These are phyloP conservation scores for Calliphora vicina DNA, from an alignment of 1,140 invertebrate species.

Conservation along the genomic window DNA sequence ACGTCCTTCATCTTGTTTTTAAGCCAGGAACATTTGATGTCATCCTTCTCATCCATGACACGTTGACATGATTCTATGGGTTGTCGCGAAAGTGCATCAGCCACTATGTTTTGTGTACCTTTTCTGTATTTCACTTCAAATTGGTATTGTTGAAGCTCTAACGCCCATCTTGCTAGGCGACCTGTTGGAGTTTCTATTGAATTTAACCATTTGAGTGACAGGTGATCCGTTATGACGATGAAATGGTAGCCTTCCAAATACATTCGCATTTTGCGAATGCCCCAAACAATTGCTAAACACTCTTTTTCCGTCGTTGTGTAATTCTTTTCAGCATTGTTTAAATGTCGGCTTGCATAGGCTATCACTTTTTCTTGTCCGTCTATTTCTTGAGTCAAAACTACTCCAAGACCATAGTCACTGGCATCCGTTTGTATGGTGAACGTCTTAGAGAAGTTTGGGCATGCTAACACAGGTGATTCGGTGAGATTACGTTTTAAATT, in stretches of 20 bases:
- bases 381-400: slow-evolving; percentile 48
- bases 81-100: slow-evolving; percentile 46
- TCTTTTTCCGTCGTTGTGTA: slow-evolving; percentile 64
- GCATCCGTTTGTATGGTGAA: slow-evolving; percentile 40
- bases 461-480: slow-evolving; percentile 40
- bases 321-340: slow-evolving; percentile 45
- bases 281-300: slow-evolving; percentile 62
- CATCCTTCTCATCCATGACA: neutral
- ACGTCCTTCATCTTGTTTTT: neutral
- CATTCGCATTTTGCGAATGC: slow-evolving; percentile 20
- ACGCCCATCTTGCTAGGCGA: slow-evolving; percentile 40
- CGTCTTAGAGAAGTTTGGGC: slow-evolving; percentile 38
- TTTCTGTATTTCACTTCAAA: slow-evolving; percentile 44
- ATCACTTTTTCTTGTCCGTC: slow-evolving; percentile 46
- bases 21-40: slow-evolving; percentile 9
- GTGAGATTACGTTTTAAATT: slow-evolving; percentile 36
- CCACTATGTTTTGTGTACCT: slow-evolving; percentile 46
- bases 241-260: slow-evolving; percentile 38
- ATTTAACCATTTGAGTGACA: slow-evolving; percentile 58
- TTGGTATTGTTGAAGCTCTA: slow-evolving; percentile 45
- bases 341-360: slow-evolving; percentile 45
- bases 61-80: neutral
- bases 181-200: slow-evolving; percentile 49
- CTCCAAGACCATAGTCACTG: slow-evolving; percentile 40
- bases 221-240: slow-evolving; percentile 36